Percentiles rank a stretch among this genome's conserved stretches.
Evolutionary conservation across 2,888 invertebrate genomes (phyloP).

Genomic region (Agonum fuliginosum): DNA sequence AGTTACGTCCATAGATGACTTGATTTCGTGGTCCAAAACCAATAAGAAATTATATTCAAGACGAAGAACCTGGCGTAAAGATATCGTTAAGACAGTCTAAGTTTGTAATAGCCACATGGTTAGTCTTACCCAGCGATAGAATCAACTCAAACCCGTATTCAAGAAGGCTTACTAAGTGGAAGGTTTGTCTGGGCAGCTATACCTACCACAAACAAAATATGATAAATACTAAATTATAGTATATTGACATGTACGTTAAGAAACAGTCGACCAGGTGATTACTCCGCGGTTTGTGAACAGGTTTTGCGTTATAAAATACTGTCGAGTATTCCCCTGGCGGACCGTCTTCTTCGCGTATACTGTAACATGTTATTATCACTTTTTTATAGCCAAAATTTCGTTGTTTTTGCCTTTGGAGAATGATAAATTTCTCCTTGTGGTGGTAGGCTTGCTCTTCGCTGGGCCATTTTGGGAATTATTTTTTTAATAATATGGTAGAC

Average conservation of each 20-base stretch:
- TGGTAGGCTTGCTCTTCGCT: no score
- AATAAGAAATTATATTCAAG: constrained; percentile 49
- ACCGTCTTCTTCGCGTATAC: constrained; percentile 18
- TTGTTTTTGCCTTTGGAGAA: constrained; percentile 53
- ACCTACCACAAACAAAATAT: constrained; percentile 68
- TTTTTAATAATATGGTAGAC: constrained; percentile 55
- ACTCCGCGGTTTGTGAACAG: neutral
- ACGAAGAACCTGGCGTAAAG: constrained; percentile 58
- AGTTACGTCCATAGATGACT: constrained; percentile 53
- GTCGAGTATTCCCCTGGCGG: constrained; percentile 53
- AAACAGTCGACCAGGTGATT: constrained; percentile 67
- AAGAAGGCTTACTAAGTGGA: constrained; percentile 14
- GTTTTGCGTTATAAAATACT: constrained; percentile 13
- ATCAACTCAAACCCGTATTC: neutral
- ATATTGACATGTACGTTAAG: constrained; percentile 66
- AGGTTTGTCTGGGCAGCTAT: constrained; percentile 63
- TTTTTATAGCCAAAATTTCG: constrained; percentile 65
- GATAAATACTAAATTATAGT: constrained; percentile 66
- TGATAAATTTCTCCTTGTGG: constrained; percentile 57
- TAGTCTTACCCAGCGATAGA: constrained; percentile 41
- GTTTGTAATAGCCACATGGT: constrained; percentile 62
- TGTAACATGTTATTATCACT: constrained; percentile 64
- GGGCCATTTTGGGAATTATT: constrained; percentile 48
- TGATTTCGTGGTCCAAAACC: constrained; percentile 55
- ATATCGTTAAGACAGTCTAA: constrained; percentile 63